phyloP scores from a whole-genome alignment of 2,888 invertebrate genomes.

The Spisula solida region DNA sequence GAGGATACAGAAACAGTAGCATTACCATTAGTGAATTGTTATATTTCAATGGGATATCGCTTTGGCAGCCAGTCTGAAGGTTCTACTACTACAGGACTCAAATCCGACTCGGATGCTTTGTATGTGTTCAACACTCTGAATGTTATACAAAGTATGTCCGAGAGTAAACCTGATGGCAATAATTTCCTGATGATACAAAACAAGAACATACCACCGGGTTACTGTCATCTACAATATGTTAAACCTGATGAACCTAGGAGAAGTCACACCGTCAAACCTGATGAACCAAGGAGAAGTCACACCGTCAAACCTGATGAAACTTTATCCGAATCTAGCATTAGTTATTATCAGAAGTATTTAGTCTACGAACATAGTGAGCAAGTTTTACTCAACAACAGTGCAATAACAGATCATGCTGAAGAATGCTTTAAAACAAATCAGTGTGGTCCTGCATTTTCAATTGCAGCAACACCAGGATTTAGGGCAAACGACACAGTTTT shows the following conservation, averaged over 20 bases:
- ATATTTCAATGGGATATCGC: no score
- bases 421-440: background rate
- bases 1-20: background rate
- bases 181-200: conserved; percentile 9
- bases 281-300: background rate
- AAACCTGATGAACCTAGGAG: background rate
- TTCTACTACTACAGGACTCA: background rate
- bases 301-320: background rate
- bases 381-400: background rate
- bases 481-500: background rate
- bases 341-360: background rate
- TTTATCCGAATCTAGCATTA: no score
- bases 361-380: background rate
- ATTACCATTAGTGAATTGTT: no score
- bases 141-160: background rate
- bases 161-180: background rate
- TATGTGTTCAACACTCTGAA: no score
- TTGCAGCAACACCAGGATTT: background rate
- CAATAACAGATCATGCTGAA: background rate
- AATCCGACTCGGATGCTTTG: background rate
- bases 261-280: background rate
- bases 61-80: conserved; percentile 23
- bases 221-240: background rate
- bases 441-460: conserved; percentile 2
- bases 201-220: conserved; percentile 9